Base-by-base conservation (phyloP, 2,888 invertebrate species). In the Colletes collaris region DNA sequence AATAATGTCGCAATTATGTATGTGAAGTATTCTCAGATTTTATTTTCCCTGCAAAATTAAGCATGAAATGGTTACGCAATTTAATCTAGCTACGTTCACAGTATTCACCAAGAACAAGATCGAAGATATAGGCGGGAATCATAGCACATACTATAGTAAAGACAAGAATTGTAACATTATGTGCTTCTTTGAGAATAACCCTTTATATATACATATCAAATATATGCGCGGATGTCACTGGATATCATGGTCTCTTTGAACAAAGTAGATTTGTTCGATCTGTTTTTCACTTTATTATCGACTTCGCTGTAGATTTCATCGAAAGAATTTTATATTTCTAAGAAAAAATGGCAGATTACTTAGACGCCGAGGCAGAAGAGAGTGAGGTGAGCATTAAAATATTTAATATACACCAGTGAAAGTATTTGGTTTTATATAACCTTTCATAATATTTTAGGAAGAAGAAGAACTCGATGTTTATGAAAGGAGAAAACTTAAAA, bases 401-500 rank as follows among this genome's bases (percentile, higher is more conserved):
- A 1, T 71, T 59, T 11, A 13, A 16, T 13, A 16, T 5, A 16
- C 11, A 35, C 44, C 5, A 44, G 4, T 16, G 0, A 8, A 2
- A 6, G 1, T 3, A 13, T 49, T 49, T 8, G 49, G 46, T 16
- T 40, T 11, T 0, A 0, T 6, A 13, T 52, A 58, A 79, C 66
- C 46, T 35, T 50, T 11, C 4, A 13, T 52, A 58, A 67, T 75
- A 35, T 64, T 62, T 13, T 56, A 95, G 92, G 96, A 97, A 93
- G 97, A 96, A 90, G 96, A 96, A 88, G 96, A 97, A 88, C 94
- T 96, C 89, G 95, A 96, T 88, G 95, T 95, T 64, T 94, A 95
- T 86, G 96, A 97, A 87, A 95, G 96, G 65, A 97, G 96, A 92
- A 97, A 97, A 90, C 94, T 95, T 0, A 97, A 97, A 93, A 95